Evolutionary conservation across 2,113 vertebrate species (phyloP).

Genomic region (Neoarius graeffei): DNA sequence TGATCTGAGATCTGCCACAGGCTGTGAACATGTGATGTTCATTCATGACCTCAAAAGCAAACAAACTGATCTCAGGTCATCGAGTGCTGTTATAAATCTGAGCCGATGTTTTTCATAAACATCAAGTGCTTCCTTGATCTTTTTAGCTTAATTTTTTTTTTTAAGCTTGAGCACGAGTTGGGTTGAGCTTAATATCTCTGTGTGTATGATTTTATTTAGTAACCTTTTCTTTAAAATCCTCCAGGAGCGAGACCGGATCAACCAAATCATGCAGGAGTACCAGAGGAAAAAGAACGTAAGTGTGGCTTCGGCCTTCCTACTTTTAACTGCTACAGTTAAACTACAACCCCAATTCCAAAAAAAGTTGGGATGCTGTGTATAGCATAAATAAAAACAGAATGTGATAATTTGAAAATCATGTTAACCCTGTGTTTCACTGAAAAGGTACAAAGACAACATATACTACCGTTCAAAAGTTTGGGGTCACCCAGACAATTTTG

Average conservation of each 20-base stretch:
- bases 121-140: not conserved
- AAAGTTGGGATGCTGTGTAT: too few species aligned
- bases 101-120: not conserved
- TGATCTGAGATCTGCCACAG: not conserved
- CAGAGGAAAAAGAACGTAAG: constrained; percentile 89
- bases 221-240: constrained; percentile 34
- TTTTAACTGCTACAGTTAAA: too few species aligned
- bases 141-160: too few species aligned
- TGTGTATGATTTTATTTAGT: too few species aligned
- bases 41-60: not conserved
- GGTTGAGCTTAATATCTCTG: not conserved
- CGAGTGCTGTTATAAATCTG: not conserved
- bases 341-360: too few species aligned
- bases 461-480: too few species aligned
- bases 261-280: constrained; percentile 83
- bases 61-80: not conserved
- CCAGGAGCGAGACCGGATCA: constrained; percentile 89
- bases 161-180: not conserved
- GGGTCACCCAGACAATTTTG: too few species aligned
- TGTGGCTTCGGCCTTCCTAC: constrained; percentile 48
- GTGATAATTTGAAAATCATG: too few species aligned
- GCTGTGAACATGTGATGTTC: not conserved
- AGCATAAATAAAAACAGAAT: too few species aligned
- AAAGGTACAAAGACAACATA: too few species aligned
- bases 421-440: too few species aligned